Percentiles rank a stretch among this genome's conserved stretches.
Evolutionary conservation across 2,888 invertebrate species (phyloP).

Genomic region (Ophion obscuratus): DNA sequence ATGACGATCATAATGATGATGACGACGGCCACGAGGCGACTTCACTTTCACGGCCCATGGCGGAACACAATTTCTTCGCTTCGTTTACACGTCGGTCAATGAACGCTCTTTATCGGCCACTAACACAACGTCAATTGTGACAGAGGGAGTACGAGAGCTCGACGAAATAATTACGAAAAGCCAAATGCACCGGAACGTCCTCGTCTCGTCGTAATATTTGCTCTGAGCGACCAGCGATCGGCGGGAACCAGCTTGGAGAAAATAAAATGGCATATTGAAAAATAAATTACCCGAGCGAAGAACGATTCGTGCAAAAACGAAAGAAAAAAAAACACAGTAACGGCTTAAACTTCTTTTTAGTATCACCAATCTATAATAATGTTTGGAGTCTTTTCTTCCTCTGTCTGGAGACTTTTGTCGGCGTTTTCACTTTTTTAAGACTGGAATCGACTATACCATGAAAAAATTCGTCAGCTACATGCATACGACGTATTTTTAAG

Average conservation of each 20-base stretch:
- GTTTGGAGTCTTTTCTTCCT: no score
- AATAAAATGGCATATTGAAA: neutral
- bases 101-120: conserved; percentile 52
- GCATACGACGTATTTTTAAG: neutral
- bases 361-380: neutral
- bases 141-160: neutral
- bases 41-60: conserved; percentile 65
- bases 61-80: conserved; percentile 62
- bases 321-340: neutral
- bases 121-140: conserved; percentile 4
- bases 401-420: neutral
- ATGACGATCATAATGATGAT: conserved; percentile 53
- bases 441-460: neutral
- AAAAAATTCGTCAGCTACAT: neutral
- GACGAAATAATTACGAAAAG: conserved; percentile 16
- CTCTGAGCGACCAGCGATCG: neutral
- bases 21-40: conserved; percentile 36
- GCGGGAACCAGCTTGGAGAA: neutral
- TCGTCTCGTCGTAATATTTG: neutral
- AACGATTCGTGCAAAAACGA: neutral
- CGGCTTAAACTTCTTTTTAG: neutral
- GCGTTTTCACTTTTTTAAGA: neutral
- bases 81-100: conserved; percentile 54
- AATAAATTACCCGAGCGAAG: neutral
- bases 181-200: conserved; percentile 2